A percentile compares a stretch with the other conserved stretches of the same genome.
These are phyloP conservation scores for Euleptes europaea DNA, from an alignment of 2,113 vertebrate species.

Conservation along the genomic window DNA sequence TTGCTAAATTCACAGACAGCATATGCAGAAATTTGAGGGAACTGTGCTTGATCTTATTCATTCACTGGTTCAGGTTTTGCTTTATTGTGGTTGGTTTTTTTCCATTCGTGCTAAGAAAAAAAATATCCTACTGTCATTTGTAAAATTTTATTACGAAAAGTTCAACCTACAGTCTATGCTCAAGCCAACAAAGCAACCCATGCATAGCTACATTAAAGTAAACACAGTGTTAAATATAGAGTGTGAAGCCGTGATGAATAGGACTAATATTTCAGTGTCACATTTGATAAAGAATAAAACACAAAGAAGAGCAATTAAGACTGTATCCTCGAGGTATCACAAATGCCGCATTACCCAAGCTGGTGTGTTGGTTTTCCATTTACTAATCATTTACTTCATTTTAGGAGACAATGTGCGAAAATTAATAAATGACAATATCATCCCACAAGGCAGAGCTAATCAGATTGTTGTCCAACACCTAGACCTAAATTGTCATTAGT, in stretches of 20 bases:
- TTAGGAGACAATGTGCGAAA: conserved; percentile 31
- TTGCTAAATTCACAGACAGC: not conserved
- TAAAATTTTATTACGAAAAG: not conserved
- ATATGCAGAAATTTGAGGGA: not conserved
- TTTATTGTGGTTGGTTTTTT: not conserved
- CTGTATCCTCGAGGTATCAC: not conserved
- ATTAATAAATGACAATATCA: conserved; percentile 53
- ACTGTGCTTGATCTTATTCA: not conserved
- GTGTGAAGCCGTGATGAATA: conserved; percentile 32
- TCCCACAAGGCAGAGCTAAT: conserved; percentile 45
- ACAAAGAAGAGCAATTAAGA: not conserved
- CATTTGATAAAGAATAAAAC: not conserved
- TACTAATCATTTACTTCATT: conserved; percentile 18
- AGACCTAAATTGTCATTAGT: conserved; percentile 44
- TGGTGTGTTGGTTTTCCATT: not conserved
- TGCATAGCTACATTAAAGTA: not conserved
- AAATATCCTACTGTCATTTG: not conserved
- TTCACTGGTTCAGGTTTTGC: not conserved
- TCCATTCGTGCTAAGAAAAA: not conserved
- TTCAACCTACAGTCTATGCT: not conserved
- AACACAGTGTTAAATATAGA: not conserved
- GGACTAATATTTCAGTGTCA: conserved; percentile 20
- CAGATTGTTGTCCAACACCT: conserved; percentile 45
- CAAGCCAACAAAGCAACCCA: not conserved
- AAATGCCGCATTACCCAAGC: not conserved